Base-by-base conservation (phyloP, 2,113 vertebrate genomes). In the Himantopus leucocephalus region DNA sequence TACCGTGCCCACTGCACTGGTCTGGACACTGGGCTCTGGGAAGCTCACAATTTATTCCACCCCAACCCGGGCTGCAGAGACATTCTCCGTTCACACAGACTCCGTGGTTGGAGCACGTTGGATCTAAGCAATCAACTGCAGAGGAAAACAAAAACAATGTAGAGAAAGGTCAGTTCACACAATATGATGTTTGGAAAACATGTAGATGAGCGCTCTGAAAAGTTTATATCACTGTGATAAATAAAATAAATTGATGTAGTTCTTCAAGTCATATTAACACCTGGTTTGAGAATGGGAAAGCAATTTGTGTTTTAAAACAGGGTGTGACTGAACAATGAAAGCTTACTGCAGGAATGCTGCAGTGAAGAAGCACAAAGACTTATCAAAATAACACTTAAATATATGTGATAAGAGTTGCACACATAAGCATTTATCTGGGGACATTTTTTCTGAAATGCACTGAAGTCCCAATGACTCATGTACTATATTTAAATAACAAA, bases 51-150 rank as follows among this genome's bases (percentile, higher is more conserved):
- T 98, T 99, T n/a, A 98, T 98, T 39, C 99, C 99, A 20, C 99
- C 99, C 99, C 99, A 99, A 37, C 99, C 99, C 0, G 99, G 99
- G 97, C 99, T 99, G 97, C 99, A 99, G 91, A 99, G 99, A 79
- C 99, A 99, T 83, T 99, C 99, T 71, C 99, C 99, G 10, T 98
- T 99, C 95, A 99, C 99, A 86, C 99, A 99, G 94, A 99, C 99
- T 8, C 99, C 99, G 12, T 99, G 99, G 97, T 98, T 99, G 96
- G 99, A 99, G 97, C 99, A 99, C 0, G 99, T 99, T 1, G 99
- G 99, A 95, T 99, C 99, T 96, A 99, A 94, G 97, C 99, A 99
- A 90, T 99, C 99, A 91, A 99, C 99, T 99, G 92, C 32, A 64
- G 30, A 17, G 47, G 77, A 43, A 62, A 73, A 94, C 29, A 90